These are phyloP conservation scores for Eonycteris spelaea DNA, from an alignment of 2,113 vertebrate genomes.

Conservation along the genomic window DNA sequence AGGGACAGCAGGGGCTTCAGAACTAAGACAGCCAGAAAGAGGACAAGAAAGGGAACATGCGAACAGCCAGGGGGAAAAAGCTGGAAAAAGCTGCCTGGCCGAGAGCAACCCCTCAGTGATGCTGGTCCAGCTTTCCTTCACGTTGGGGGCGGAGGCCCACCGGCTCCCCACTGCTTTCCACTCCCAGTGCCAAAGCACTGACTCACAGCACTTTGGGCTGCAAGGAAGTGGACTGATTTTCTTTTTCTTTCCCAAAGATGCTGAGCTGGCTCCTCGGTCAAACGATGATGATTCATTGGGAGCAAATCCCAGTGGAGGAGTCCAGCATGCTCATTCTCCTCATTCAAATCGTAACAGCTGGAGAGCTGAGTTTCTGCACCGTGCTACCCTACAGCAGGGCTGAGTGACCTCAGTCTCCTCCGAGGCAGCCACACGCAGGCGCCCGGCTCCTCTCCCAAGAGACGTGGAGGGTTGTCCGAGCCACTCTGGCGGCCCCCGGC, in stretches of 20 bases:
- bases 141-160: neutral
- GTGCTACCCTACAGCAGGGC: neutral
- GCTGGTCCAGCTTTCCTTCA: neutral
- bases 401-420: conserved; percentile 3
- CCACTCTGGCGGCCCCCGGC: neutral
- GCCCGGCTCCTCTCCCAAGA: neutral
- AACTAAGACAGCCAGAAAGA: neutral
- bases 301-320: neutral
- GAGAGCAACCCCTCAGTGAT: neutral
- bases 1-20: neutral
- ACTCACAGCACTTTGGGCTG: conserved; percentile 30
- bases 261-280: conserved; percentile 43
- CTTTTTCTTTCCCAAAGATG: conserved; percentile 42
- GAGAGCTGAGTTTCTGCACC: neutral
- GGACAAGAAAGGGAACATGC: neutral
- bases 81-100: neutral
- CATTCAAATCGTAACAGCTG: conserved; percentile 45
- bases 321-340: neutral
- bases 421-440: neutral
- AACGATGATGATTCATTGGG: conserved; percentile 49
- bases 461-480: neutral
- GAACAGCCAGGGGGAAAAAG: neutral
- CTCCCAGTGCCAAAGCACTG: conserved; percentile 11
- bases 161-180: neutral
- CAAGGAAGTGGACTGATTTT: neutral